phyloP scores from a whole-genome alignment of 2,888 invertebrate species.

The Diplazon laetatorius region DNA sequence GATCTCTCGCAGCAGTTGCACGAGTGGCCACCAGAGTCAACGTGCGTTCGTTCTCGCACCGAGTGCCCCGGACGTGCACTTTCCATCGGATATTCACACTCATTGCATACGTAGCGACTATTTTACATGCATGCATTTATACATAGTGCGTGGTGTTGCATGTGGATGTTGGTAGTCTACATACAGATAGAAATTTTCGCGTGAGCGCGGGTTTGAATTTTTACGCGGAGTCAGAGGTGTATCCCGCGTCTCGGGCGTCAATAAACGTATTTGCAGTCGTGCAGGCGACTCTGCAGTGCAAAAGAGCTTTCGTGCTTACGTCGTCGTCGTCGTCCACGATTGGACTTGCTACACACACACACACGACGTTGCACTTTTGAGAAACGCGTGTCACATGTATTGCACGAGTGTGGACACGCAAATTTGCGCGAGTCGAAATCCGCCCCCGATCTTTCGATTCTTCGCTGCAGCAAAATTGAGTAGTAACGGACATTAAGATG shows the following conservation, averaged over 20 bases:
- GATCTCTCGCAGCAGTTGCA: neutral
- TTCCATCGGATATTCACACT: neutral
- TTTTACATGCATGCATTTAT: conserved; percentile 25
- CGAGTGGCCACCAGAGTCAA: conserved; percentile 12
- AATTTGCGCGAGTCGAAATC: neutral
- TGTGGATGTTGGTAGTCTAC: neutral
- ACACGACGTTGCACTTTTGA: neutral
- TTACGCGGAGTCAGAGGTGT: neutral
- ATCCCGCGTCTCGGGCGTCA: conserved; percentile 25
- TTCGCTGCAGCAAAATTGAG: neutral
- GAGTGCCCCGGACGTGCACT: conserved; percentile 2
- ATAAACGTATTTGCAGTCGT: conserved; percentile 25
- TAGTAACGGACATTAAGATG: conserved; percentile 41
- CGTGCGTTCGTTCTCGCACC: neutral
- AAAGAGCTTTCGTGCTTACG: neutral
- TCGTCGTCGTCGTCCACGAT: conserved; percentile 10
- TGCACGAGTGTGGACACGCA: neutral
- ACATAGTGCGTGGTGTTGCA: neutral
- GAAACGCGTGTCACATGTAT: neutral
- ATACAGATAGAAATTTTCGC: conserved; percentile 25
- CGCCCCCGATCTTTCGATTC: no score
- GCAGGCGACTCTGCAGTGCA: neutral
- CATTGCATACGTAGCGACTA: conserved; percentile 9
- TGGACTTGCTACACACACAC: neutral
- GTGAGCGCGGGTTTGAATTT: conserved; percentile 23